phyloP scores from a whole-genome alignment of 2,113 vertebrate species.

The Charina bottae region DNA sequence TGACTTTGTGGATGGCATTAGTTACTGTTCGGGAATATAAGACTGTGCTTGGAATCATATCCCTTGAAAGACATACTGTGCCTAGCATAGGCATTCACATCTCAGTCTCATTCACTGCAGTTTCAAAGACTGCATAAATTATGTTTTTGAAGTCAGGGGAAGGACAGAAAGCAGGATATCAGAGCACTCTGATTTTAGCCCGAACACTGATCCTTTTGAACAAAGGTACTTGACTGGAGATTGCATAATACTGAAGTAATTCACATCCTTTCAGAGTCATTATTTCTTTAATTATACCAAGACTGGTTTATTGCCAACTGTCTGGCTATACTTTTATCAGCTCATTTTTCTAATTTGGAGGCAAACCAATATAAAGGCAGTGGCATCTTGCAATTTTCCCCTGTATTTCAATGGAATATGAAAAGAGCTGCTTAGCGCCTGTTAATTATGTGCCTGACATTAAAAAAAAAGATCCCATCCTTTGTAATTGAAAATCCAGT shows the following conservation, averaged over 20 bases:
- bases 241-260: constrained; percentile 15
- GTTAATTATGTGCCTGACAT: background rate
- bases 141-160: background rate
- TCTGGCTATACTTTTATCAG: constrained; percentile 6
- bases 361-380: constrained; percentile 1
- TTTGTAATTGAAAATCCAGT: constrained; percentile 3
- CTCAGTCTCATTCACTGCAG: constrained; percentile 21
- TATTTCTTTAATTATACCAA: background rate
- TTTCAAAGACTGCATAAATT: constrained; percentile 13
- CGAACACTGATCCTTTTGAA: constrained; percentile 16
- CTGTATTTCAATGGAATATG: background rate
- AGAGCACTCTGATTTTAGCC: constrained; percentile 29
- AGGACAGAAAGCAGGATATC: constrained; percentile 22
- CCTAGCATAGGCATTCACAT: background rate
- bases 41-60: background rate
- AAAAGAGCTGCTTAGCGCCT: constrained; percentile 13
- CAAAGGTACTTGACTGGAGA: constrained; percentile 16
- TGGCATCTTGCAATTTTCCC: constrained; percentile 1
- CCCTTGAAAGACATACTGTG: background rate
- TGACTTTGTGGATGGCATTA: background rate
- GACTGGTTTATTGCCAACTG: background rate
- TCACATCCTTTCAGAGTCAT: constrained; percentile 9
- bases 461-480: background rate
- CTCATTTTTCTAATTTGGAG: constrained; percentile 34
- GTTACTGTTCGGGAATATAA: background rate